Conservation (phyloP, 2,888 invertebrate species). For the Drosophila demipolita region DNA sequence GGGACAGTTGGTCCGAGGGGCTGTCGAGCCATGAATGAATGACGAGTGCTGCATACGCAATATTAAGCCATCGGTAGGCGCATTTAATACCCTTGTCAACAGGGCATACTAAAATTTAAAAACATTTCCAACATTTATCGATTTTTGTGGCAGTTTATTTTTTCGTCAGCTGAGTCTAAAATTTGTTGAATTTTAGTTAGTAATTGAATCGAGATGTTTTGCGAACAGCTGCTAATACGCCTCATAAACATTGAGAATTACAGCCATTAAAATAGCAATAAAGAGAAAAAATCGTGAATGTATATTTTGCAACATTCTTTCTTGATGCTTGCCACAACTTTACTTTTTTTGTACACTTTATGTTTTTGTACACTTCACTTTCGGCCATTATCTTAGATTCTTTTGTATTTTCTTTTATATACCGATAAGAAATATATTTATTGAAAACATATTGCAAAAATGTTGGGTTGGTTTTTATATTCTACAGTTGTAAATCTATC, state of each 20-base stretch:
- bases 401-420: not conserved
- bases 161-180: not conserved
- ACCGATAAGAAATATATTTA: not conserved
- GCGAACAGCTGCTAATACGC: not conserved
- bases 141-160: not conserved
- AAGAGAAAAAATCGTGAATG: not conserved
- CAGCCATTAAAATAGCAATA: not conserved
- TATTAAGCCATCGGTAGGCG: slow-evolving; percentile 67
- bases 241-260: not conserved
- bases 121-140: not conserved
- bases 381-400: not conserved
- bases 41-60: slow-evolving; percentile 70
- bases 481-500: too few species aligned
- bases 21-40: slow-evolving; percentile 68
- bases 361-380: not conserved
- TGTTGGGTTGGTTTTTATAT: not conserved
- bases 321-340: not conserved
- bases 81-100: slow-evolving; percentile 5
- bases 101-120: slow-evolving; percentile 1
- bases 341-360: not conserved
- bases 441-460: not conserved
- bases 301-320: not conserved
- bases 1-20: slow-evolving; percentile 8
- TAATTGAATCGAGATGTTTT: not conserved
- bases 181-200: not conserved